These are phyloP conservation scores for Eubasilissa regina DNA, from an alignment of 1,140 invertebrate genomes.

Conservation along the genomic window DNA sequence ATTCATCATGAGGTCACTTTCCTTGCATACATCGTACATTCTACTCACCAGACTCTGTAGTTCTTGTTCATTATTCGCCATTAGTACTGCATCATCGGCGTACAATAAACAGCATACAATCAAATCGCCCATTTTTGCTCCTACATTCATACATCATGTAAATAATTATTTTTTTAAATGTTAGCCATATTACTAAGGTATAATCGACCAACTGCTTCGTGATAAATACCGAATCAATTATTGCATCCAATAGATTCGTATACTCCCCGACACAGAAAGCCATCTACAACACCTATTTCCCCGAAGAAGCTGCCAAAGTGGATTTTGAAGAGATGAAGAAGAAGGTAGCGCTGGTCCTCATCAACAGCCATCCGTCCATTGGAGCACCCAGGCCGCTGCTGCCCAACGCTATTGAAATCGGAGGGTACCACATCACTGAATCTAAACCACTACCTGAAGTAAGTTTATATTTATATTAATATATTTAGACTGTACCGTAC, in stretches of 20 bases:
- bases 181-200: too few relatives aligned
- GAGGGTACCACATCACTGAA: constrained; percentile 54
- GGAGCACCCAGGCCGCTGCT: constrained; percentile 46
- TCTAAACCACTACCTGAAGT: constrained; percentile 52
- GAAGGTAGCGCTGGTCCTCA: constrained; percentile 29
- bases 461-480: not conserved
- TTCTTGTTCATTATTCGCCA: not conserved
- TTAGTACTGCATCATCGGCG: too few relatives aligned
- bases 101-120: not conserved
- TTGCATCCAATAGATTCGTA: constrained; percentile 23
- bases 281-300: constrained; percentile 50
- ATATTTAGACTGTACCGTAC: too few relatives aligned
- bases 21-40: too few relatives aligned
- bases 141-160: too few relatives aligned
- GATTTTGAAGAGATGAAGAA: constrained; percentile 45
- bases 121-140: too few relatives aligned
- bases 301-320: constrained; percentile 47
- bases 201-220: not conserved
- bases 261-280: constrained; percentile 22
- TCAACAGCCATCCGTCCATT: constrained; percentile 55
- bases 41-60: too few relatives aligned
- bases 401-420: constrained; percentile 54
- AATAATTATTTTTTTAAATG: too few relatives aligned
- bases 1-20: too few relatives aligned
- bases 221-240: not conserved